phyloP scores from a whole-genome alignment of 2,888 invertebrate species.

The Terebella lapidaria region DNA sequence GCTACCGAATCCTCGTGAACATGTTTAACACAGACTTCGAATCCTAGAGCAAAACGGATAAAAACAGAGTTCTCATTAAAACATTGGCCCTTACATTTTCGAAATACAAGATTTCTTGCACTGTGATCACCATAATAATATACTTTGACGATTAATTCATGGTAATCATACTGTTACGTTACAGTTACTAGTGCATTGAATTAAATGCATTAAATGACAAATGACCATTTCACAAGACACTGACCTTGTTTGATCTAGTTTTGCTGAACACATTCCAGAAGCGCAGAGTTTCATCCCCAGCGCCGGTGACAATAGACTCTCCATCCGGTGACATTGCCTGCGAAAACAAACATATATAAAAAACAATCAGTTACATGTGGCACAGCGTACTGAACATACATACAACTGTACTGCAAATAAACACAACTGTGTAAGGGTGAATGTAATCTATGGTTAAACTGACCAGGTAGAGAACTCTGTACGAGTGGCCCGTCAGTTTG shows the following conservation, averaged over 20 bases:
- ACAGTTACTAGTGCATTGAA: no score
- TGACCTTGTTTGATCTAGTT: constrained; percentile 67
- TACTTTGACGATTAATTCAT: no score
- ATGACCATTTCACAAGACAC: constrained; percentile 3
- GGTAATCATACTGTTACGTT: no score
- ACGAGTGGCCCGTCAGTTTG: constrained; percentile 53
- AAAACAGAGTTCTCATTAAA: background rate
- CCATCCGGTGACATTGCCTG: constrained; percentile 76
- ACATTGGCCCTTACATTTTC: background rate
- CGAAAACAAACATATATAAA: background rate
- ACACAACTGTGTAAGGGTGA: background rate
- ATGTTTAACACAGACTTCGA: constrained; percentile 29
- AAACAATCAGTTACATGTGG: background rate
- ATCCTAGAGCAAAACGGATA: constrained; percentile 23
- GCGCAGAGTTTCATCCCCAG: constrained; percentile 92
- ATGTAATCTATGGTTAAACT: constrained; percentile 9
- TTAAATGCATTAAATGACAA: background rate
- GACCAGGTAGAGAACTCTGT: constrained; percentile 45
- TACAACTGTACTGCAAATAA: no score
- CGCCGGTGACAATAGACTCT: constrained; percentile 88
- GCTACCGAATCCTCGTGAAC: constrained; percentile 27
- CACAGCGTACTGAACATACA: no score
- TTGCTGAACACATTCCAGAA: constrained; percentile 99
- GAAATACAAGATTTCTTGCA: no score
- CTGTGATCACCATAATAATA: no score